phyloP scores from a whole-genome alignment of 2,797 vertebrate genomes.

The Vipera latastei region DNA sequence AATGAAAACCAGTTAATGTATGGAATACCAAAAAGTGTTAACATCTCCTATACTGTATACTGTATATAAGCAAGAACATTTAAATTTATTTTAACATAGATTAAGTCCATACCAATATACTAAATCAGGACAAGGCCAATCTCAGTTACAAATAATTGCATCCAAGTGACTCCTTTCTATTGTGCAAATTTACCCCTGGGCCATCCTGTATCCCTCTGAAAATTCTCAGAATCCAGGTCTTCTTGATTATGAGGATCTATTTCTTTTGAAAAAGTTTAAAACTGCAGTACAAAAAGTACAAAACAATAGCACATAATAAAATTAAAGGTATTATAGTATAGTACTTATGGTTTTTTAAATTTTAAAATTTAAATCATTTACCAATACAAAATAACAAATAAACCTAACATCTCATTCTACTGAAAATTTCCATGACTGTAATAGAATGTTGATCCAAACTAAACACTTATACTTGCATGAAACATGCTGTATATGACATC shows the following conservation, averaged over 20 bases:
- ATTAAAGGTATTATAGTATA: slow-evolving; percentile 58
- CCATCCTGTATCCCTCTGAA: background rate
- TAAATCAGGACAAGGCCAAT: background rate
- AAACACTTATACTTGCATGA: background rate
- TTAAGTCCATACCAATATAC: slow-evolving; percentile 5
- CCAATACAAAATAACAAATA: slow-evolving; percentile 49
- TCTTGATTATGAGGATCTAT: slow-evolving; percentile 41
- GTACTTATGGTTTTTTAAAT: slow-evolving; percentile 39
- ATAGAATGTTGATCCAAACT: background rate
- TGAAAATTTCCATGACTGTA: background rate
- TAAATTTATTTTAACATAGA: slow-evolving; percentile 43
- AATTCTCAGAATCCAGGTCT: background rate
- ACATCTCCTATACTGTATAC: slow-evolving; percentile 1
- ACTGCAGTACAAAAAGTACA: background rate
- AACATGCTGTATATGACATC: background rate
- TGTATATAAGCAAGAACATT: slow-evolving; percentile 33
- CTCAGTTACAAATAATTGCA: background rate
- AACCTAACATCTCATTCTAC: slow-evolving; percentile 37
- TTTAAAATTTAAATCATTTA: slow-evolving; percentile 63
- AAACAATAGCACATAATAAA: slow-evolving; percentile 2
- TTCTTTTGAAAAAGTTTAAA: slow-evolving; percentile 22
- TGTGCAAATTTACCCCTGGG: background rate
- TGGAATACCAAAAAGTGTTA: slow-evolving; percentile 18
- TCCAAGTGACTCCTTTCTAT: background rate
- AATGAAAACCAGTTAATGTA: slow-evolving; percentile 23